Conservation (phyloP, 2,888 invertebrate species). For the Agrochola litura region DNA sequence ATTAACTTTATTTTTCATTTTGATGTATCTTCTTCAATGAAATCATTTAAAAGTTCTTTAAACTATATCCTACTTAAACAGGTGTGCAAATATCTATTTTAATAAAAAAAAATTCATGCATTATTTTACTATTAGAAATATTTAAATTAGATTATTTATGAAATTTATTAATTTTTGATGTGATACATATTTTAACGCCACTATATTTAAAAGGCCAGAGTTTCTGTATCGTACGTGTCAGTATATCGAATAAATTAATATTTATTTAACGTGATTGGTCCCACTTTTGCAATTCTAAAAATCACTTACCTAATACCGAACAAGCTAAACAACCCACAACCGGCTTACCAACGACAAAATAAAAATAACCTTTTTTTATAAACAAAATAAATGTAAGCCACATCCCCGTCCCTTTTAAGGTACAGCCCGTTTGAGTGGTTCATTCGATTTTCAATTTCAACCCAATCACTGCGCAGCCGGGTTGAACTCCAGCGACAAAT, state of each 20-base stretch:
- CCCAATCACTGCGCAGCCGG: slow-evolving; percentile 73
- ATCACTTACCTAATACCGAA: slow-evolving; percentile 10
- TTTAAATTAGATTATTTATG: no score
- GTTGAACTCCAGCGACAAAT: slow-evolving; percentile 69
- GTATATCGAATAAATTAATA: slow-evolving; percentile 6
- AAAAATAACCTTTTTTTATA: slow-evolving; percentile 48
- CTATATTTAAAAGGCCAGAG: neutral
- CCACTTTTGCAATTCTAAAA: slow-evolving; percentile 25
- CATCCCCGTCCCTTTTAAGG: slow-evolving; percentile 54
- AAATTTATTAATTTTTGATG: neutral
- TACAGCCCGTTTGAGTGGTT: slow-evolving; percentile 66
- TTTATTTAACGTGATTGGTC: slow-evolving; percentile 13
- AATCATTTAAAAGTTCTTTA: no score
- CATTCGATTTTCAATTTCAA: slow-evolving; percentile 76
- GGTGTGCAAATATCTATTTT: no score
- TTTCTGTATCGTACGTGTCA: neutral
- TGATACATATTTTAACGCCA: neutral
- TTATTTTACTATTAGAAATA: no score
- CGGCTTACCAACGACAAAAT: slow-evolving; percentile 39
- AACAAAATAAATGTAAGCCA: slow-evolving; percentile 54
- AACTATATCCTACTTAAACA: no score
- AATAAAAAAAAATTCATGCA: no score
- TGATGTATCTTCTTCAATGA: no score
- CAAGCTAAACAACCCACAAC: slow-evolving; percentile 24
- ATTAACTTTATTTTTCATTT: no score